Conservation (phyloP, 2,113 vertebrate genomes). For the Dolichotis patagonum region DNA sequence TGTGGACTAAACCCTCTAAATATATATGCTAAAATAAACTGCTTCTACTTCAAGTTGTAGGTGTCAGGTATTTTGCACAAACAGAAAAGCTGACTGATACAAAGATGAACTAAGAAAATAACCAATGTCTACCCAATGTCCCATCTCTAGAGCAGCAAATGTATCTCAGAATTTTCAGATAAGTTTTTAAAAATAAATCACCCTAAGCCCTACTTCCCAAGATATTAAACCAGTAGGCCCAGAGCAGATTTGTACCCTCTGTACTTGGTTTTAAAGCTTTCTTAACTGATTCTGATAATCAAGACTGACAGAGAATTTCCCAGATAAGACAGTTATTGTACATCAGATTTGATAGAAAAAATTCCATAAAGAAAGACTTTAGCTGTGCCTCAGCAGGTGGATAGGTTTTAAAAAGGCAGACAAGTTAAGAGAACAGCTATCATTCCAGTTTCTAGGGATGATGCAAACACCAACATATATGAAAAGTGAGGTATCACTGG, state of each 20-base stretch:
- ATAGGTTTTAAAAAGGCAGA: background rate
- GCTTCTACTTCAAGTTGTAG: background rate
- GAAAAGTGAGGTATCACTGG: background rate
- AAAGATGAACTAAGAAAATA: slow-evolving; percentile 15
- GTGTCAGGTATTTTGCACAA: background rate
- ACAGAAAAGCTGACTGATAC: background rate
- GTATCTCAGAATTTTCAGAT: slow-evolving; percentile 1
- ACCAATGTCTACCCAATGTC: background rate
- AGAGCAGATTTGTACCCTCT: background rate
- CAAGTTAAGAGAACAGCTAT: background rate
- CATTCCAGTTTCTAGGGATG: background rate
- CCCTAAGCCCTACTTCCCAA: background rate
- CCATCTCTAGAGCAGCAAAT: background rate
- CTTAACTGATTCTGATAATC: slow-evolving; percentile 16
- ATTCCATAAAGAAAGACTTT: background rate
- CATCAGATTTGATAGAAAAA: background rate
- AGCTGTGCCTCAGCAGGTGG: background rate
- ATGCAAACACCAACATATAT: background rate
- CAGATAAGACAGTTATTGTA: background rate
- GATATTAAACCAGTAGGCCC: background rate
- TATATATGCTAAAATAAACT: background rate
- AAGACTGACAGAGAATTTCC: background rate
- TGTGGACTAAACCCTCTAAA: background rate
- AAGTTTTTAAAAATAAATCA: background rate
- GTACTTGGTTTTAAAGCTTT: background rate